Percentiles rank a stretch among this genome's conserved stretches.
These are phyloP conservation scores for Dicaeum eximium DNA, from an alignment of 2,113 vertebrate species.

Conservation along the genomic window DNA sequence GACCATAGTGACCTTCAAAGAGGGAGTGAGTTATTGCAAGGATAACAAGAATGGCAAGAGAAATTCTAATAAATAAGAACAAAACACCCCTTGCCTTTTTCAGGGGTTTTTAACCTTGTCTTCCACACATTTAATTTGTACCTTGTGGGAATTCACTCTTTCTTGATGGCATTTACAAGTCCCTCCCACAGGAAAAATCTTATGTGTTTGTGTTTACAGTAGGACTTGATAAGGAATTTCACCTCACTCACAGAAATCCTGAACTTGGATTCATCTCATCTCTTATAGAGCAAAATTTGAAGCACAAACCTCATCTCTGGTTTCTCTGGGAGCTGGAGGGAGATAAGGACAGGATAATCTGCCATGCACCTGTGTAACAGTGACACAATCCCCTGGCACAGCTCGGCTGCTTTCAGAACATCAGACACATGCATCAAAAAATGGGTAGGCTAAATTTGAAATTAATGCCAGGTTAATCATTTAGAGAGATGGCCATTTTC, in stretches of 20 bases:
- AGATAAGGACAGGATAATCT: neutral
- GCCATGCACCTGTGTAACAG: neutral
- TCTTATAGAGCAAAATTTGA: neutral
- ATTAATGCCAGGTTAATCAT: neutral
- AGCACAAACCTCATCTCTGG: neutral
- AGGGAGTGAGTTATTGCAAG: neutral
- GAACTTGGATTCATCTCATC: neutral
- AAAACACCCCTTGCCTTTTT: neutral
- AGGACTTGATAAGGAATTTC: neutral
- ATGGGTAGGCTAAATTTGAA: neutral
- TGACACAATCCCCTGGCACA: neutral
- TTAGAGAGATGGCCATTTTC: neutral
- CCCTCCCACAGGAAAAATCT: neutral
- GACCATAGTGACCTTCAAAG: neutral
- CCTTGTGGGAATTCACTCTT: neutral
- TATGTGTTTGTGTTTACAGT: neutral
- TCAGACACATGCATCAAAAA: neutral
- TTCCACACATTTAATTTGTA: neutral
- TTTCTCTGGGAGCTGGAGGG: neutral
- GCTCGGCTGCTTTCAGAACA: neutral
- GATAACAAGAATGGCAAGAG: neutral
- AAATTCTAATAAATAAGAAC: neutral
- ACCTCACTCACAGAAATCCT: neutral
- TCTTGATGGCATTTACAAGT: neutral
- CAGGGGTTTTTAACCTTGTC: neutral